Evolutionary conservation across 2,113 vertebrate species (phyloP).

Genomic region (Heterochromis multidens): DNA sequence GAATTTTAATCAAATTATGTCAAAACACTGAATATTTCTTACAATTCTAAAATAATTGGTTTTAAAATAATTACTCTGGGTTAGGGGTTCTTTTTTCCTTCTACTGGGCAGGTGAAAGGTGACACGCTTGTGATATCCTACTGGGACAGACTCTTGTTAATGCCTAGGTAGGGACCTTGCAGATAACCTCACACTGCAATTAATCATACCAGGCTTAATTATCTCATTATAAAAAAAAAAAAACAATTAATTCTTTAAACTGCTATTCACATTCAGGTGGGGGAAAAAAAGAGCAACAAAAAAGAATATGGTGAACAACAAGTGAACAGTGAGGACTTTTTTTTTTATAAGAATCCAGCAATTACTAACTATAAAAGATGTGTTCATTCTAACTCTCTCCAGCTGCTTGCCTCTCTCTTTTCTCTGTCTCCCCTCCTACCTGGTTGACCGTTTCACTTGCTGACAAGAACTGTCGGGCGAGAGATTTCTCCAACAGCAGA

Average conservation of each 20-base stretch:
- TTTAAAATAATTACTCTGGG: neutral
- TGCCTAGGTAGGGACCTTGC: constrained; percentile 53
- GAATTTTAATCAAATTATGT: neutral
- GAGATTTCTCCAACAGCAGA: constrained; percentile 60
- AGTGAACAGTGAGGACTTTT: neutral
- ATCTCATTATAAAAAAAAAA: constrained; percentile 64
- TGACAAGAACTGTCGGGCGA: constrained; percentile 61
- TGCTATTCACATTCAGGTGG: neutral
- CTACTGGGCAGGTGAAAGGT: constrained; percentile 38
- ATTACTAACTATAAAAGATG: neutral
- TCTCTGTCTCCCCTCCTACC: constrained; percentile 9
- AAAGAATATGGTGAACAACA: neutral
- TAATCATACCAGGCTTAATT: constrained; percentile 69
- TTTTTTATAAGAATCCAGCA: neutral
- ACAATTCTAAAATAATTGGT: neutral
- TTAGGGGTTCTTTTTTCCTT: neutral
- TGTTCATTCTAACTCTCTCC: neutral
- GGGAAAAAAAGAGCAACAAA: neutral
- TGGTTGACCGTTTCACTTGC: constrained; percentile 31
- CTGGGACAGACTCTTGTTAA: constrained; percentile 53
- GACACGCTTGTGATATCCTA: constrained; percentile 49
- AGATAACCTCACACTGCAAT: constrained; percentile 63
- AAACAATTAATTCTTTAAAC: constrained; percentile 40
- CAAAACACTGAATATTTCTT: neutral
- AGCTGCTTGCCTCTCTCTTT: neutral